Evolutionary conservation across 2,888 invertebrate genomes (phyloP), one percentile per base, ranked within the genome.

Genomic region (Stenotaenia linearis): DNA sequence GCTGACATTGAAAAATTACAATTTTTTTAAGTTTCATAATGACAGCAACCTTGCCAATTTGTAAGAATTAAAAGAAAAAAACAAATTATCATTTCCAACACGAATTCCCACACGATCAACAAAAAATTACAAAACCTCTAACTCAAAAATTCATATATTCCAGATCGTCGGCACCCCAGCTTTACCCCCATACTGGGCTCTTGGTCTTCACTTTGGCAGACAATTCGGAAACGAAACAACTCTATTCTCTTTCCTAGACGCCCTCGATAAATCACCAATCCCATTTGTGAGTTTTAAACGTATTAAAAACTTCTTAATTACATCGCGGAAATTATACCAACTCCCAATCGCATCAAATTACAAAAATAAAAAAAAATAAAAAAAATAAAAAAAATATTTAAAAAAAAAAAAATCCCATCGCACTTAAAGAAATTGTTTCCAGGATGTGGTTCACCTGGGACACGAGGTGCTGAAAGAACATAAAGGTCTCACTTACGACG

Each of bases 181-280:
- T 84, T 89, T 96, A 89, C 95, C 95, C 0, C 94, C 96, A 0
- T 94, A 93, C 85, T 96, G 96, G 96, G 88, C 92, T 0, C 89
- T 96, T 0, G 96, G 96, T 0, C 96, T 94, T 86, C 96, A 96
- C 87, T 87, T 96, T 32, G 93, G 94, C 89, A 90, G 91, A 89
- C 92, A 85, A 30, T 75, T 79, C 23, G 77, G 7, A 0, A 80
- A 81, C 78, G 80, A 80, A 9, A 79, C 45, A 23, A 82, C 83
- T 18, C 77, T 86, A 69, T 77, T 82, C 75, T 78, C 80, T 6
- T 82, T 85, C 5, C 83, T 86, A 15, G 79, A 83, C n/a, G 82
- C 86, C 12, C 86, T 84, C 76, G 81, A 84, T n/a, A 82, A 82
- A n/a, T 84, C 85, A 7, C 83, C 83, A 25, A 86, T 88, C 76